Evolutionary conservation across 2,113 vertebrate species (phyloP), one percentile per base, ranked within the genome.

Genomic region (Anas platyrhynchos): DNA sequence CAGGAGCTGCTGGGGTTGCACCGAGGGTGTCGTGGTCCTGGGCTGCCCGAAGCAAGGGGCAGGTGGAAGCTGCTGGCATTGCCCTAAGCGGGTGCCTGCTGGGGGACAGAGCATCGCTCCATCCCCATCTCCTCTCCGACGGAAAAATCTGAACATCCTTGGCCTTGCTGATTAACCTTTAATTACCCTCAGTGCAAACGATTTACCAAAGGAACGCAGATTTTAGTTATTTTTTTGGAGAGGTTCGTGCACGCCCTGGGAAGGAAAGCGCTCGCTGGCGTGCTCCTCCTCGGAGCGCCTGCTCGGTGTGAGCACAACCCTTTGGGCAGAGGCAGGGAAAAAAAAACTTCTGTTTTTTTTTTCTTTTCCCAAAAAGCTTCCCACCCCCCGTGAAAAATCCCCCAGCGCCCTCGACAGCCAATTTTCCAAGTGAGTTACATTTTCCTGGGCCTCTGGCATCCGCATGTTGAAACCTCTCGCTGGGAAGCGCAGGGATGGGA

Each of bases 151-250:
- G 50, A 20, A 5, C 83, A 83, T 88, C 77, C 58, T 87, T 32
- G 7, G 62, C 78, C 94, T 79, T 80, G 59, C 62, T 83, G 86
- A 89, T 91, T 80, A 76, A 89, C 87, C 29, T 85, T 95, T 87
- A 89, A 94, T 95, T 92, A 62, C 59, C 69, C 89, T 4, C 21
- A 72, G 89, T 34, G 86, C 92, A 93, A 91, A 93, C 8, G 7
- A 66, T 89, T 88, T 79, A 79, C 63, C 79, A 93, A 91, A 95
- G 67, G 55, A 83, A 54, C 48, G 50, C 11, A 31, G 95, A 34
- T 11, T 2, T 61, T n/a, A 44, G 17, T 11, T 48, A 4, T 46
- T 48, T 21, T 21, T 48, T 48, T 22, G 5, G 65, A 66, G 62
- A 52, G 41, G 50, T 63, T 80, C 46, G 3, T 63, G 11, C 2